Conservation (phyloP, 2,888 invertebrate species). For the Hypena proboscidalis region DNA sequence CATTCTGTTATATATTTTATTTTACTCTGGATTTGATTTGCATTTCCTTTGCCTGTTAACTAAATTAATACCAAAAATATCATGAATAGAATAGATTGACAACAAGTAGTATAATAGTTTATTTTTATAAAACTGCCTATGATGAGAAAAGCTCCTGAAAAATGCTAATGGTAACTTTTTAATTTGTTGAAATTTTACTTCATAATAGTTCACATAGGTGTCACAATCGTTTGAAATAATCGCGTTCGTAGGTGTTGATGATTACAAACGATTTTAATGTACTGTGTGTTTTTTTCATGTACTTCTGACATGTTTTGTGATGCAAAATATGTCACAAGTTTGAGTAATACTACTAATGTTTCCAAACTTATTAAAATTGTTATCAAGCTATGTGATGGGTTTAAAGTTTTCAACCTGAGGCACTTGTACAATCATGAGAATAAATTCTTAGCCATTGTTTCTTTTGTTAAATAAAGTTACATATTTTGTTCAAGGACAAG, state of each 20-base stretch:
- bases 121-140: constrained; percentile 39
- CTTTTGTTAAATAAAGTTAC: constrained; percentile 5
- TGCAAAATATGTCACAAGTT: constrained; percentile 41
- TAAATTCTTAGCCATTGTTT: background rate
- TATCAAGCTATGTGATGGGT: constrained; percentile 70
- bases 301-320: constrained; percentile 47
- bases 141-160: constrained; percentile 67
- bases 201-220: constrained; percentile 2
- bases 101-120: background rate
- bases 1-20: no score
- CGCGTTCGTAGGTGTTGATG: constrained; percentile 12
- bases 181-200: constrained; percentile 38
- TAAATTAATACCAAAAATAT: no score
- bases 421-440: constrained; percentile 13
- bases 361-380: constrained; percentile 50
- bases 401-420: constrained; percentile 84
- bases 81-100: background rate
- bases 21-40: no score
- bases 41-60: no score
- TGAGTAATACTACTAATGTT: constrained; percentile 23
- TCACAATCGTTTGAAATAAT: constrained; percentile 43
- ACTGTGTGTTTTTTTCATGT: constrained; percentile 28
- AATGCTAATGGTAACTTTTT: constrained; percentile 54
- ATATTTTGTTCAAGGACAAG: constrained; percentile 25
- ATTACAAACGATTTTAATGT: constrained; percentile 31